Base-by-base conservation (phyloP, 2,888 invertebrate genomes). In the Loripinus fragilis region DNA sequence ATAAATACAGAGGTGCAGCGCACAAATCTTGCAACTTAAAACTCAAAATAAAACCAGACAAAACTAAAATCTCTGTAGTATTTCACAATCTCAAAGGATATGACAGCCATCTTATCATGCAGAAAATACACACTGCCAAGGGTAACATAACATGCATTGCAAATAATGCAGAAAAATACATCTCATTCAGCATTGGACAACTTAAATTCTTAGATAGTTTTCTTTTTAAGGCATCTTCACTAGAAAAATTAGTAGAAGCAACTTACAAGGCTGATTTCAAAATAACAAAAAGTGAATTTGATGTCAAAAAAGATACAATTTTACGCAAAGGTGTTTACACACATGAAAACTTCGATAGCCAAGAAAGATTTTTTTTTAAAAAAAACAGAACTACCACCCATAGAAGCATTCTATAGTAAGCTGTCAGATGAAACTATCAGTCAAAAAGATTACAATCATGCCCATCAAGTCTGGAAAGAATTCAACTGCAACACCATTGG, bases 401-500 rank as follows among this genome's bases (percentile, higher is more conserved):
- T 60, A 20, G 17, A 60, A 5, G 17, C 3, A 7, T 60, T 60
- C 28, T 60, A 60, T 17, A 60, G 60, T 28, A 60, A 30, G 12
- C 60, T 60, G 7, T 10, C 30, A 10, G 60, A 60, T 33, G 60
- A 60, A 60, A 60, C 7, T 10, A 20, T 60, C 33, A 60, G 2
- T 5, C 33, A 60, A 33, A 20, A 30, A 17, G 60, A 60, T 30
- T 60, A 60, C 20, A 3, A 60, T 2, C 20, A 60, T 17, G 60
- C 60, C 3, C 60, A 60, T 15, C 65, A 50, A 25, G 68, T 74
- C 5, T 90, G 85, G 85, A 60, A 80, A 0, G n/a, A 35, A 10
- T 87, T 88, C 60, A 78, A 83, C 23, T 74, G 79, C 15, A 78
- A 74, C 28, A 85, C 83, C n/a, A 74, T 89, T 12, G 85, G 88